Conservation (phyloP, 2,888 invertebrate species). For the Eupithecia abbreviata region DNA sequence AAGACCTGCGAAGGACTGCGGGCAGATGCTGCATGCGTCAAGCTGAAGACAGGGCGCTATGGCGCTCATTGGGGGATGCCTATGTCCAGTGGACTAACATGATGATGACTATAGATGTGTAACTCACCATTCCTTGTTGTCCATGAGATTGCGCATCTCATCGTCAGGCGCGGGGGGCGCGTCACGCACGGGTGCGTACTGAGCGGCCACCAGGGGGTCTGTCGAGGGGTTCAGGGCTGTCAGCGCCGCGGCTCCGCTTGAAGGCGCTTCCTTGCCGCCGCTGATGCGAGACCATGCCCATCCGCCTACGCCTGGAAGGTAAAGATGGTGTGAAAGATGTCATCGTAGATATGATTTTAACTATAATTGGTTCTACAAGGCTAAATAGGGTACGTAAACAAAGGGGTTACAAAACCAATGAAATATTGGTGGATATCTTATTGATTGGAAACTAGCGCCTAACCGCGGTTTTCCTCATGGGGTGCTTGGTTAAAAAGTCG, state of each 20-base stretch:
- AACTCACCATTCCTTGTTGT: constrained; percentile 88
- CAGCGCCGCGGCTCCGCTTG: constrained; percentile 81
- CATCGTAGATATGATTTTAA: neutral
- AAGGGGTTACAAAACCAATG: neutral
- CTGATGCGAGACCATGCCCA: constrained; percentile 78
- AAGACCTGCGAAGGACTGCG: too few relatives aligned
- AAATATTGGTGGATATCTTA: neutral
- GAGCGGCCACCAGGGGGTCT: constrained; percentile 89
- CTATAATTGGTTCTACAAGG: too few relatives aligned
- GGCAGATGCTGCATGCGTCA: too few relatives aligned
- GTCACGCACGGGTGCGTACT: constrained; percentile 90
- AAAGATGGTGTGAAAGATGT: neutral
- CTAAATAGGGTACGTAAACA: too few relatives aligned
- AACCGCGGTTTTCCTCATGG: too few relatives aligned
- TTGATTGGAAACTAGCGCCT: too few relatives aligned
- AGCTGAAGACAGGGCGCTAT: too few relatives aligned
- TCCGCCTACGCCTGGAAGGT: constrained; percentile 66
- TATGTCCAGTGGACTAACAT: too few relatives aligned
- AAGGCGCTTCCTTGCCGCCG: constrained; percentile 81
- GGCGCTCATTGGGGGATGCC: too few relatives aligned
- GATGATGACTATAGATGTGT: neutral
- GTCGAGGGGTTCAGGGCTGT: constrained; percentile 89
- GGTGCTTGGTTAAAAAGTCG: too few relatives aligned
- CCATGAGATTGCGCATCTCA: constrained; percentile 90
- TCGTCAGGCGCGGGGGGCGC: constrained; percentile 87